These are phyloP conservation scores for Polietes domitor DNA, from an alignment of 2,888 invertebrate species.

Conservation along the genomic window DNA sequence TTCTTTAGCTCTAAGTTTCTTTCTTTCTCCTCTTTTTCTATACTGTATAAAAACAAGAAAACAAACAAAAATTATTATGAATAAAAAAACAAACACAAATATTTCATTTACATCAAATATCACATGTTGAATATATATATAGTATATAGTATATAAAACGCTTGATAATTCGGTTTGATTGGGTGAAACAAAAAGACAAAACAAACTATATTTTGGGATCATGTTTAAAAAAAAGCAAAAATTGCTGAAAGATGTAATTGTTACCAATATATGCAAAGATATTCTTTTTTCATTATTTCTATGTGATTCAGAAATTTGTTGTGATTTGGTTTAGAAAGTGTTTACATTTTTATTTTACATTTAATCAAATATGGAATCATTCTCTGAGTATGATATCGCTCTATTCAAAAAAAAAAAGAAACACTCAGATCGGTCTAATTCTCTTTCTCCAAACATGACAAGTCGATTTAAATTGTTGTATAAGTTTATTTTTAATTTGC, in stretches of 20 bases:
- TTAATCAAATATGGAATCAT: too few relatives aligned
- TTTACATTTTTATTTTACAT: too few relatives aligned
- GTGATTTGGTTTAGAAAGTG: too few relatives aligned
- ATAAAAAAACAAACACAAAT: constrained; percentile 13
- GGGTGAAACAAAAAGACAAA: neutral
- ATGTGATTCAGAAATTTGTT: too few relatives aligned
- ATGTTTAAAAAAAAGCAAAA: neutral
- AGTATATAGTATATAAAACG: neutral
- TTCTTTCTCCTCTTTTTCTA: neutral
- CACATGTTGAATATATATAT: neutral
- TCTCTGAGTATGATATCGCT: too few relatives aligned
- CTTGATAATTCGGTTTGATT: neutral
- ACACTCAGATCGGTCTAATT: too few relatives aligned
- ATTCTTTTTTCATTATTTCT: too few relatives aligned
- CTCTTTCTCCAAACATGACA: too few relatives aligned
- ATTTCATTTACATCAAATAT: constrained; percentile 16
- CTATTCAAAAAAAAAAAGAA: too few relatives aligned
- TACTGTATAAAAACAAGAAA: neutral
- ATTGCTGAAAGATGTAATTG: constrained; percentile 14
- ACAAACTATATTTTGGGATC: constrained; percentile 7
- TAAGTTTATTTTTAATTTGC: too few relatives aligned
- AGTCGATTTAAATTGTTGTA: too few relatives aligned
- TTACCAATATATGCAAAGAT: neutral
- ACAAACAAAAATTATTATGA: constrained; percentile 2
- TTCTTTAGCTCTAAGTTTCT: constrained; percentile 5